Percentiles rank a stretch among this genome's conserved stretches.
Evolutionary conservation across 2,797 vertebrate genomes (phyloP).

Genomic region (Mormyrops attenuatus): DNA sequence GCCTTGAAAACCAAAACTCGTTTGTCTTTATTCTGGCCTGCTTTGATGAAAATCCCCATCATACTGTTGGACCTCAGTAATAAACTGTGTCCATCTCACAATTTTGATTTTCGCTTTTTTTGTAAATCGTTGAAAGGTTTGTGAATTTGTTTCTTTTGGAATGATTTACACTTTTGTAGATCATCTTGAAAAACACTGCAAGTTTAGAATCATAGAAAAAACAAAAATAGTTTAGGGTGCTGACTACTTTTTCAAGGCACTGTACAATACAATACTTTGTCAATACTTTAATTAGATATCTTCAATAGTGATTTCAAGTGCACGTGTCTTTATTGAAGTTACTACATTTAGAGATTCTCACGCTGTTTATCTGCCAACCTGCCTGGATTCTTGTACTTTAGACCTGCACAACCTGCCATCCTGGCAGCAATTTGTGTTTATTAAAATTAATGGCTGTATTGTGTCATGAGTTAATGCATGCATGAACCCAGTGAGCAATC

Average conservation of each 20-base stretch:
- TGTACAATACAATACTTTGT: background rate
- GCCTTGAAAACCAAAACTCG: background rate
- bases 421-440: background rate
- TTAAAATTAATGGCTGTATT: background rate
- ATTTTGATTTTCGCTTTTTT: background rate
- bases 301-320: background rate
- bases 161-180: background rate
- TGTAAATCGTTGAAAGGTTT: background rate
- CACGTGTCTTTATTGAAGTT: background rate
- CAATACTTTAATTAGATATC: background rate
- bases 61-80: background rate
- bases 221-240: background rate
- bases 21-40: background rate
- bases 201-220: background rate
- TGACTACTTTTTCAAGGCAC: background rate
- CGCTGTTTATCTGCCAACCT: background rate
- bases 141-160: background rate
- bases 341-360: background rate
- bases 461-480: background rate
- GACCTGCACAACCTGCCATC: background rate
- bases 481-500: background rate
- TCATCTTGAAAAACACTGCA: background rate
- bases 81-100: background rate
- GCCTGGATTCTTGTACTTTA: background rate
- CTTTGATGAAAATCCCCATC: background rate